These are phyloP conservation scores for Laupala kohalensis DNA, from an alignment of 1,140 invertebrate genomes.

Conservation along the genomic window DNA sequence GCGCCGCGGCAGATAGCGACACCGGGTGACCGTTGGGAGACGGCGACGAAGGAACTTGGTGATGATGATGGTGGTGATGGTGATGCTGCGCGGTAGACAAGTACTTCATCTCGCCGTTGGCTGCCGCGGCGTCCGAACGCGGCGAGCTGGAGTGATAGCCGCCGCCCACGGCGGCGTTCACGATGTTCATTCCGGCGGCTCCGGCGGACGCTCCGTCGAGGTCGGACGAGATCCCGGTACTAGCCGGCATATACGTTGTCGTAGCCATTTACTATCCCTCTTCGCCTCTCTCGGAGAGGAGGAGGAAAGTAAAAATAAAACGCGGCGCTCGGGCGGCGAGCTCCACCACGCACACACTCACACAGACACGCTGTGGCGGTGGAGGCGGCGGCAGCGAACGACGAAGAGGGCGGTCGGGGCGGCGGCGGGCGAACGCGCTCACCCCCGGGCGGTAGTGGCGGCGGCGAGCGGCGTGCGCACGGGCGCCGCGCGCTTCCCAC, in stretches of 20 bases:
- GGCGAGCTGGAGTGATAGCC: conserved; percentile 61
- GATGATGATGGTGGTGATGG: conserved; percentile 28
- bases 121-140: conserved; percentile 49
- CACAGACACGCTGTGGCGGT: not conserved
- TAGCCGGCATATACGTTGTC: conserved; percentile 72
- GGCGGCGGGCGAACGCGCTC: not conserved
- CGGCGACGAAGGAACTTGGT: conserved; percentile 48
- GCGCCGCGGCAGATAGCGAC: conserved; percentile 31
- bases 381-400: not conserved
- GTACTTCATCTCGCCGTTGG: conserved; percentile 88
- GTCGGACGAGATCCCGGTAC: conserved; percentile 53
- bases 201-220: conserved; percentile 55
- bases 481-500: conserved; percentile 6
- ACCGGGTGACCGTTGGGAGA: conserved; percentile 43
- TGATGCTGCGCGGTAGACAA: conserved; percentile 64
- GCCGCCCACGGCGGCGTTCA: conserved; percentile 37
- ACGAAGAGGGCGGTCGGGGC: not conserved
- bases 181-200: conserved; percentile 54
- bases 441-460: too few species aligned
- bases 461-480: not conserved
- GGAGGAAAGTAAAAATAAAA: not conserved
- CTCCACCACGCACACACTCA: not conserved
- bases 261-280: conserved; percentile 50
- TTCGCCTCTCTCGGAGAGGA: not conserved
- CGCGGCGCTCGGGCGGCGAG: not conserved